Evolutionary conservation across 2,113 vertebrate species (phyloP).

Genomic region (Epinephelus lanceolatus): DNA sequence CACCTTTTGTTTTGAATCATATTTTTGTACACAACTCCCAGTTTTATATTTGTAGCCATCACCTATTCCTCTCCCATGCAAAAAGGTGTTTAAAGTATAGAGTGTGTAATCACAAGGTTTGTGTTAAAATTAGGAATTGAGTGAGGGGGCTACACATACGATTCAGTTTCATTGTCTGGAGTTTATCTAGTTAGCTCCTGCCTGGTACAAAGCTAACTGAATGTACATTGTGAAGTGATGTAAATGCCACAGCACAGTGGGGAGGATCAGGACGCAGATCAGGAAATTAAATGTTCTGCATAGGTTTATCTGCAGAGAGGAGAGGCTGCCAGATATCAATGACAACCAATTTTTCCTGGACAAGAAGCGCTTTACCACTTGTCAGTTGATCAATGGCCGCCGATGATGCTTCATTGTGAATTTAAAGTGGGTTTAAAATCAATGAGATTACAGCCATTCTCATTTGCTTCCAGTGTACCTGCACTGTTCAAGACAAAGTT

Average conservation of each 20-base stretch:
- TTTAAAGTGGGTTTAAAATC: slow-evolving; percentile 33
- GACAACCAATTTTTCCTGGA: slow-evolving; percentile 17
- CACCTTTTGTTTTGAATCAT: too few relatives aligned
- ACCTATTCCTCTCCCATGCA: too few relatives aligned
- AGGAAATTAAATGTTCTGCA: slow-evolving; percentile 29
- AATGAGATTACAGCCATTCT: background rate
- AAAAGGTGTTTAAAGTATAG: too few relatives aligned
- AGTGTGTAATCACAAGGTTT: too few relatives aligned
- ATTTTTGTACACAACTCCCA: too few relatives aligned
- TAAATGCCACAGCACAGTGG: slow-evolving; percentile 15
- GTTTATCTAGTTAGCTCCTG: background rate
- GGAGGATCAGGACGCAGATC: background rate
- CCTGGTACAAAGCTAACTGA: background rate
- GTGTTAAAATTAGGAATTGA: too few relatives aligned
- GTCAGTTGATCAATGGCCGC: slow-evolving; percentile 24
- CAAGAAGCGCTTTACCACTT: slow-evolving; percentile 31
- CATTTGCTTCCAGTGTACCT: background rate
- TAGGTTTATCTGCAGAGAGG: slow-evolving; percentile 29
- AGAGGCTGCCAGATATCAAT: slow-evolving; percentile 32
- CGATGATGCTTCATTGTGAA: slow-evolving; percentile 20
- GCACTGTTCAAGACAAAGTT: background rate
- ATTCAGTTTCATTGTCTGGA: background rate
- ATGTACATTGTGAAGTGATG: background rate
- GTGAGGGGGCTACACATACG: too few relatives aligned
- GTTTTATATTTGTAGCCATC: too few relatives aligned